Evolutionary conservation across 2,797 vertebrate genomes (phyloP), one percentile per base, ranked within the genome.

Genomic region (Neopelma chrysocephalum): DNA sequence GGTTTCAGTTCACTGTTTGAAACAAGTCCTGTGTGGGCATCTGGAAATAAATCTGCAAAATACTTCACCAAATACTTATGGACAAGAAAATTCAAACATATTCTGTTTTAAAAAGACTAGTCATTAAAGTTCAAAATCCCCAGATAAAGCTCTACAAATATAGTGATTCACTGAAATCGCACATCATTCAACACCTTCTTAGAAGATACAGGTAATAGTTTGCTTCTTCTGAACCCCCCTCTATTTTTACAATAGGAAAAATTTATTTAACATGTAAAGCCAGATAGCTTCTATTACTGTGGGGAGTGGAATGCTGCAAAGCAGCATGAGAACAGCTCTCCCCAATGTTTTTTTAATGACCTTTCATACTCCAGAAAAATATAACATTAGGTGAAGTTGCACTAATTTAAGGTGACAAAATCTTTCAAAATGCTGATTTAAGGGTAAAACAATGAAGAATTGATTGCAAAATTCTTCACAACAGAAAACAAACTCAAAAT

Each of bases 1-100:
- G 47, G 50, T 95, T 94, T 96, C 91, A 90, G 60, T 92, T 94
- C 65, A 83, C 56, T 45, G 38, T 91, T 85, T 72, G 64, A 83
- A 92, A 51, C 15, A 70, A 80, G 36, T 40, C 32, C 79, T 86
- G 27, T 31, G 48, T 58, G 31, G 45, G 31, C 69, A 93, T 34
- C 60, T 93, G 86, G 72, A 94, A 90, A 62, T 36, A 48, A 64
- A 56, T 17, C 32, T 68, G 8, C 71, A 58, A 57, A 50, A 54
- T 47, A 65, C 13, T 53, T 89, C 2, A 9, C 9, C 27, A 87
- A 82, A 38, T 56, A 87, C n/a, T 51, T 83, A 73, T 0, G 0
- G 68, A 26, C 11, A 75, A 81, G 48, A 71, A 90, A 92, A 72
- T 50, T 45, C 32, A 82, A 36, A n/a, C 27, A 40, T 34, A 42